A percentile compares a stretch with the other conserved stretches of the same genome.
These are phyloP conservation scores for Oophaga sylvatica DNA, from an alignment of 2,797 vertebrate genomes.

Conservation along the genomic window DNA sequence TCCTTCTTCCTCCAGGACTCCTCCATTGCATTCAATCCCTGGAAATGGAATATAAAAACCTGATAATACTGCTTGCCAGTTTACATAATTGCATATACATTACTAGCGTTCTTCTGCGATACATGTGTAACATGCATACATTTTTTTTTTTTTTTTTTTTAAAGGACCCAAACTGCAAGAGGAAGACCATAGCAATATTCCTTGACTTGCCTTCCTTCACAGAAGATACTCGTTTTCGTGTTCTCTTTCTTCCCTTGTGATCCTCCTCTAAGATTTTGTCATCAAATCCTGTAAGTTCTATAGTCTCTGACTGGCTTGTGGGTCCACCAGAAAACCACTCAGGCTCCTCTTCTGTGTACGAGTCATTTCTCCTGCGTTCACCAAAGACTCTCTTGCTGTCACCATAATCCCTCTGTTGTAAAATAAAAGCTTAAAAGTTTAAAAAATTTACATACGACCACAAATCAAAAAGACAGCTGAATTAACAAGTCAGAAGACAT, in stretches of 20 bases:
- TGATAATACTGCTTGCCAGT: neutral
- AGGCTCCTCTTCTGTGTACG: slow-evolving; percentile 94
- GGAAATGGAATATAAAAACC: neutral
- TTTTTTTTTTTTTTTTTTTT: too few species aligned
- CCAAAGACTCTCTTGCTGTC: slow-evolving; percentile 92
- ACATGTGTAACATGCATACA: too few species aligned
- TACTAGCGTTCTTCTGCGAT: too few species aligned
- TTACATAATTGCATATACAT: neutral
- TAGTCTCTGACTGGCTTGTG: slow-evolving; percentile 98
- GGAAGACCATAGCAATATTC: slow-evolving; percentile 63
- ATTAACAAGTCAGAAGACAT: neutral
- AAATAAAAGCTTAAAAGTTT: neutral
- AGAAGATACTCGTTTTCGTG: slow-evolving; percentile 82
- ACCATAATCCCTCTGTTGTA: slow-evolving; percentile 87
- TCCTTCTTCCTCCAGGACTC: slow-evolving; percentile 80
- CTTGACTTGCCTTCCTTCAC: slow-evolving; percentile 86
- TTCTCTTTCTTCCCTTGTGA: slow-evolving; percentile 86
- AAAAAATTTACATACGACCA: too few species aligned
- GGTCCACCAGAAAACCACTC: slow-evolving; percentile 98
- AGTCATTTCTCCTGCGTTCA: slow-evolving; percentile 94
- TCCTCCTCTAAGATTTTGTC: slow-evolving; percentile 96
- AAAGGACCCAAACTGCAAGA: too few species aligned
- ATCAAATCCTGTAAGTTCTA: slow-evolving; percentile 96
- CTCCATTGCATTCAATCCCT: slow-evolving; percentile 89
- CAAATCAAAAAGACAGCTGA: too few species aligned